Base-by-base conservation (phyloP, 2,113 vertebrate species). In the Dicentrarchus labrax region DNA sequence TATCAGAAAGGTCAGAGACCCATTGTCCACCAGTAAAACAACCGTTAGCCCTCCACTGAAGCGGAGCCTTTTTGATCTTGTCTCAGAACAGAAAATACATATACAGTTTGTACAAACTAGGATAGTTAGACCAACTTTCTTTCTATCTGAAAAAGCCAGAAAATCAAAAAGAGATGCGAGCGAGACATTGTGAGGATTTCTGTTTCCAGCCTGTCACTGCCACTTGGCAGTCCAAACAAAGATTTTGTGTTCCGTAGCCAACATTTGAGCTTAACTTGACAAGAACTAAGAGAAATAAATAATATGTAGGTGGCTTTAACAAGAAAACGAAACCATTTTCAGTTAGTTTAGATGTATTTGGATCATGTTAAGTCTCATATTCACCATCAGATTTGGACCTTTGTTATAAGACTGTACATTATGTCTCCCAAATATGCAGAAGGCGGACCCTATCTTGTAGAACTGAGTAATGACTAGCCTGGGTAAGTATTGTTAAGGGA, bases 401-500 rank as follows among this genome's bases (percentile, higher is more conserved):
- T 75, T 80, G 74, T 24, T 59, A 73, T 84, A 73, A 84, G 67
- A 71, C 45, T 10, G 50, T 72, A 67, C 64, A 77, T 75, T 85
- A 79, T 81, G 50, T 75, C 69, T 80, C 82, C 77, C 72, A 88
- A 80, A 90, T 86, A 88, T 88, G 89, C 84, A 91, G 87, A 93
- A 90, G 78, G 82, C 12, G 38, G 80, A 75, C 51, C 16, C 59
- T 62, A 67, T 86, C 89, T 89, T 24, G 65, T 76, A 86, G 60
- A 86, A 78, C 67, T 90, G 87, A 91, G 79, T 86, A 92, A 93
- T 93, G 91, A 93, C 76, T 89, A 90, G 80, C 80, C 76, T 70
- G 82, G 80, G 80, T 86, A 91, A 89, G 92, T 89, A 90, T 86
- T 92, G 93, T 93, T 92, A 89, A 88, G 88, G 88, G 84, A 91